Evolutionary conservation across 2,113 vertebrate species (phyloP), one percentile per base, ranked within the genome.

Genomic region (Phocoena sinus): DNA sequence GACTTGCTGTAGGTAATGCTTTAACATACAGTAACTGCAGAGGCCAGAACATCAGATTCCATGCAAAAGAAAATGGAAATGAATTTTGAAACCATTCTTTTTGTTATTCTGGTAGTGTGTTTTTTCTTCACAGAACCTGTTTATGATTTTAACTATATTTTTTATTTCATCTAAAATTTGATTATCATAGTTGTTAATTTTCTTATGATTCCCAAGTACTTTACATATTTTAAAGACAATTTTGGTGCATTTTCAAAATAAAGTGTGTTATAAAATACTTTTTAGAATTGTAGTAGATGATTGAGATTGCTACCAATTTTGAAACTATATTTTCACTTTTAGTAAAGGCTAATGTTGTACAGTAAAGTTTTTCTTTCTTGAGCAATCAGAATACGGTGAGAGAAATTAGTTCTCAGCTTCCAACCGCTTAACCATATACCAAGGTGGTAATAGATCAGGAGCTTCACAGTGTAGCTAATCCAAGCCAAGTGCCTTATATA

Each of bases 101-200:
- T 20, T 74, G 41, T 63, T 91, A 63, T 74, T 95, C 31, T 80
- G 23, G 11, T 62, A 84, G 13, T 63, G 6, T 86, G 2, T 36
- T 80, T 68, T 92, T 86, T 21, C 3, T n/a, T 94, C 31, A 77
- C 8, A 73, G 53, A 89, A 86, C 33, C 47, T 50, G 47, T 50
- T 50, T 50, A 67, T 92, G n/a, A 83, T 60, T 95, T 84, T 68
- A 62, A 62, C 2, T 81, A 1, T 84, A 6, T 62, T 63, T 93
- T 93, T 70, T 73, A 83, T 92, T 77, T 91, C 36, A 89, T 23
- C 25, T 89, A 62, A 93, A 94, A 84, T 87, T 74, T 80, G 4
- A 79, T 95, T 79, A 50, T 90, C 58, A 31, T 76, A 50, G 36
- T 65, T 74, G 20, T 71, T 87, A 5, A 56, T 53, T 84, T 70